Evolutionary conservation across 2,797 vertebrate species (phyloP).

Genomic region (Artibeus jamaicensis): DNA sequence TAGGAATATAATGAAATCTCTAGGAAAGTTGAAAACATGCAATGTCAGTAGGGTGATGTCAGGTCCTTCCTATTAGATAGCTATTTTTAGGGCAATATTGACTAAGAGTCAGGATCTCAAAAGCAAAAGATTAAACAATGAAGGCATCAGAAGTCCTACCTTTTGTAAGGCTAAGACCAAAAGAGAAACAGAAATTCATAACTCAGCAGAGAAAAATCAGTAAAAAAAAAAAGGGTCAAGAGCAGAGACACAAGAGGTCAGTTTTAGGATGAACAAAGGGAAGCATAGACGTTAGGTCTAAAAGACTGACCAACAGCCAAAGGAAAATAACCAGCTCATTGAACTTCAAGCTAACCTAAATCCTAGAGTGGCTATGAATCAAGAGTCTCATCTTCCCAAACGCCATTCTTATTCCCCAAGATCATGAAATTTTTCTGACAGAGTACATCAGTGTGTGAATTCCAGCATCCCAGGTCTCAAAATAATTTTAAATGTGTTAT

Average conservation of each 20-base stretch:
- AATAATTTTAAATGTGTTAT: neutral
- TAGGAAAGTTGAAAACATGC: neutral
- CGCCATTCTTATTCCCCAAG: neutral
- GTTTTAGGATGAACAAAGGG: neutral
- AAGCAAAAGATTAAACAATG: neutral
- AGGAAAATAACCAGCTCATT: neutral
- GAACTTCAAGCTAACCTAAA: neutral
- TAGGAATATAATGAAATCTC: neutral
- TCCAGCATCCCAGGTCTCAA: neutral
- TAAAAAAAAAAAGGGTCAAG: neutral
- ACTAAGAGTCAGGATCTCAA: neutral
- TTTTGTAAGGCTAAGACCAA: neutral
- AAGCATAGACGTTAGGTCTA: neutral
- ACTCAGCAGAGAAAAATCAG: neutral
- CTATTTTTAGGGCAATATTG: neutral
- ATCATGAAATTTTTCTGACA: neutral
- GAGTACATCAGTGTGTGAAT: neutral
- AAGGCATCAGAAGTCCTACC: neutral
- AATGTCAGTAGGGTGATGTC: neutral
- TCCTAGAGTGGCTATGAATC: neutral
- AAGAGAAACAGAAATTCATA: neutral
- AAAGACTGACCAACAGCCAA: neutral
- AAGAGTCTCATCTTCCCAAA: neutral
- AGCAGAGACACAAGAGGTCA: neutral
- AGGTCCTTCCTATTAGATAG: neutral